Evolutionary conservation across 2,113 vertebrate species (phyloP), one percentile per base, ranked within the genome.

Genomic region (Pionites leucogaster): DNA sequence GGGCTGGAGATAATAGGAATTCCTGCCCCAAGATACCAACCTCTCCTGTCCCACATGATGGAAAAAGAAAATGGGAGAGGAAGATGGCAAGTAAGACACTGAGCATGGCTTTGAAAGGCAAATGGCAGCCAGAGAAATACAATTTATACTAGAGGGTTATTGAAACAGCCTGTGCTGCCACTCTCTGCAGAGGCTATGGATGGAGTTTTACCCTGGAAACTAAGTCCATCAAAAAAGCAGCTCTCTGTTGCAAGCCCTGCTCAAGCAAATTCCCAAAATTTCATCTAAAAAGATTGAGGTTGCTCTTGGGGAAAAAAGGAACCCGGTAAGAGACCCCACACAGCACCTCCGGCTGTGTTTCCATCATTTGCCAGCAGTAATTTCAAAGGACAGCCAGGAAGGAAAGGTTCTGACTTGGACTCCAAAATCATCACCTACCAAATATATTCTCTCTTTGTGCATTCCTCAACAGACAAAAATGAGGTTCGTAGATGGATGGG

Each of bases 401-500:
- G 62, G 62, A 69, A 79, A 77, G 29, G 15, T 46, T 80, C 92
- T 76, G 69, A 52, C 44, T 46, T 39, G 35, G 33, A 47, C 64
- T 59, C 57, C 76, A 53, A 86, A 60, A 69, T 44, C 60, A 59
- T 16, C 92, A 84, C 72, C 78, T 69, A 83, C 60, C 79, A 79
- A 83, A 88, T 33, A 39, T 8, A 83, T 46, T 57, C 47, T 71
- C 67, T 69, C 46, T 42, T 52, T 64, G 81, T 86, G 76, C 53
- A 86, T 94, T 93, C 78, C 91, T 91, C 91, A 96, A 88, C 79
- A 84, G 80, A 90, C 78, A 93, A 82, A 94, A 93, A 90, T 49
- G 88, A 80, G 81, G 64, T 65, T 85, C 47, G 11, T 39, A 83
- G 92, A 82, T 47, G 91, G 57, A 67, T 55, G 44, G 79, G 84